Percentiles rank a stretch among this genome's conserved stretches.
phyloP scores from a whole-genome alignment of 1,140 invertebrate genomes.

The Lepidostoma basale region DNA sequence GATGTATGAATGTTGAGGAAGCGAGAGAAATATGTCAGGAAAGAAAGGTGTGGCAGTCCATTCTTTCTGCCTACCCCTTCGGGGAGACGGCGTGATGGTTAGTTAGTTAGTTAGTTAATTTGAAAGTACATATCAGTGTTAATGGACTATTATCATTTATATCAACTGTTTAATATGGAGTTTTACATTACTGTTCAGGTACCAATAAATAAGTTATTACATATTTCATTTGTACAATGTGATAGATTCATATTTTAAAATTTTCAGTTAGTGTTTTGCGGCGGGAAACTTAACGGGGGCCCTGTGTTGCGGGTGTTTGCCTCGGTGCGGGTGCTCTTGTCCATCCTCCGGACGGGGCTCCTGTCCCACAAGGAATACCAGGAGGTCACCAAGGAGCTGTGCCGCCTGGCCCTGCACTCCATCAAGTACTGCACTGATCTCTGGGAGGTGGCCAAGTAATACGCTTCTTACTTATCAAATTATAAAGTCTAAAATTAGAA shows the following conservation, averaged over 20 bases:
- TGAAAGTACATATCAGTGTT: too few relatives aligned
- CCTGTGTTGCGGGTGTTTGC: constrained; percentile 40
- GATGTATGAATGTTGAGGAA: too few relatives aligned
- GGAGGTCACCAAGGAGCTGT: constrained; percentile 41
- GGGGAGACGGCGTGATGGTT: too few relatives aligned
- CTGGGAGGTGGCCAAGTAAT: constrained; percentile 41
- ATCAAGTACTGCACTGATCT: constrained; percentile 44
- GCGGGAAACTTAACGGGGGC: constrained; percentile 34
- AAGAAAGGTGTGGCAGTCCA: too few relatives aligned
- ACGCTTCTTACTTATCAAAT: too few relatives aligned
- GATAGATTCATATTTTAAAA: too few relatives aligned
- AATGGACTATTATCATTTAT: not conserved
- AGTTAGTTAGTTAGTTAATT: too few relatives aligned
- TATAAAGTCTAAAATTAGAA: too few relatives aligned
- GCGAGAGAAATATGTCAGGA: too few relatives aligned
- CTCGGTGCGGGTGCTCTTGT: constrained; percentile 24
- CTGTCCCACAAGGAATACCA: constrained; percentile 38
- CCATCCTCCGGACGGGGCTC: constrained; percentile 30
- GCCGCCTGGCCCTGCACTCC: constrained; percentile 35
- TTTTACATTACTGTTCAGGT: not conserved
- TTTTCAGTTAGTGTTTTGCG: constrained; percentile 38
- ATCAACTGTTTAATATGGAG: too few relatives aligned
- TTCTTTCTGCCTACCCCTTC: too few relatives aligned
- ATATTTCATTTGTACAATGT: too few relatives aligned
- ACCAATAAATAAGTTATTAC: not conserved